These are phyloP conservation scores for Macaria notata DNA, from an alignment of 2,888 invertebrate species.

Conservation along the genomic window DNA sequence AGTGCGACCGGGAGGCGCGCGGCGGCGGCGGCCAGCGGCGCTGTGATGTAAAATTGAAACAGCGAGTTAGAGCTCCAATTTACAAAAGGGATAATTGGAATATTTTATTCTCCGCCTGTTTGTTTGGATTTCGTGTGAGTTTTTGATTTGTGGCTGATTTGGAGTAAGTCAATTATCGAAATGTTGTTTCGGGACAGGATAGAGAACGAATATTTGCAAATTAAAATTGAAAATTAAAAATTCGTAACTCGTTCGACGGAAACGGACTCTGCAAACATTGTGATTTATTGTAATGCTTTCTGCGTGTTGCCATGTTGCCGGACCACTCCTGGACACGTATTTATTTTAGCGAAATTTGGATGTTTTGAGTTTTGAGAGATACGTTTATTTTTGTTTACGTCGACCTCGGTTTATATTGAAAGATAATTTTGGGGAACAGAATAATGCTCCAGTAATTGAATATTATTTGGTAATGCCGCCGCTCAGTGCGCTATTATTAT, in stretches of 20 bases:
- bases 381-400: too few species aligned
- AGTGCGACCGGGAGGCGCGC: too few species aligned
- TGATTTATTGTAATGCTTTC: constrained; percentile 8
- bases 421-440: too few species aligned
- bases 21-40: too few species aligned
- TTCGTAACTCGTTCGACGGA: constrained; percentile 5
- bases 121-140: constrained; percentile 30
- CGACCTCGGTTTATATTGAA: too few species aligned
- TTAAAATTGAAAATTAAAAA: constrained; percentile 18
- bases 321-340: neutral
- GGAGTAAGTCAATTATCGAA: constrained; percentile 29
- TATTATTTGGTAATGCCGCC: too few species aligned
- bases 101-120: constrained; percentile 29
- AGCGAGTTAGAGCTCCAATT: constrained; percentile 26
- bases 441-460: too few species aligned
- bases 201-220: constrained; percentile 16
- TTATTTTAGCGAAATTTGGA: neutral
- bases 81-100: constrained; percentile 29
- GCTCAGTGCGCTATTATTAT: neutral
- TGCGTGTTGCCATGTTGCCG: neutral
- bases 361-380: too few species aligned
- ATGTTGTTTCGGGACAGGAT: constrained; percentile 22
- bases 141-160: constrained; percentile 31
- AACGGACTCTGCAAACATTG: constrained; percentile 5
- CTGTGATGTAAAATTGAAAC: constrained; percentile 29